These are phyloP conservation scores for Lycodopsis pacificus DNA, from an alignment of 2,797 vertebrate species.

Conservation along the genomic window DNA sequence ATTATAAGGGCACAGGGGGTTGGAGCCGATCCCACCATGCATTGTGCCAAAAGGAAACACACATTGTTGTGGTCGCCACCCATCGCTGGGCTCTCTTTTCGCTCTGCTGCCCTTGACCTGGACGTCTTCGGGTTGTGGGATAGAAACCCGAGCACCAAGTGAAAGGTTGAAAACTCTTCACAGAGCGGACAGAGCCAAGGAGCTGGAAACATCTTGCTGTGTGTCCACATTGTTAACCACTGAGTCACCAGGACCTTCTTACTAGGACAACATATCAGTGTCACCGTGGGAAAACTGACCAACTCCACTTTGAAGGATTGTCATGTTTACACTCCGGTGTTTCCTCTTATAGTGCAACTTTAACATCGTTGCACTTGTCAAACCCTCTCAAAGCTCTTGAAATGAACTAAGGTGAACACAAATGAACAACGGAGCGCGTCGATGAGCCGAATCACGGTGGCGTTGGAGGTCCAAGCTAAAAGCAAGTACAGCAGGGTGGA, in stretches of 20 bases:
- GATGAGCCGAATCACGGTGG: neutral
- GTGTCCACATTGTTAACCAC: slow-evolving; percentile 20
- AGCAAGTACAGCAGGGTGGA: neutral
- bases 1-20: slow-evolving; percentile 36
- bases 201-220: slow-evolving; percentile 36
- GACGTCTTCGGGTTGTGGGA: slow-evolving; percentile 26
- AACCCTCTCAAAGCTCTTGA: neutral
- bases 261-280: slow-evolving; percentile 33
- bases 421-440: neutral
- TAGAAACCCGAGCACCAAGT: slow-evolving; percentile 38
- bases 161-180: slow-evolving; percentile 15
- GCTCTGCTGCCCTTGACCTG: slow-evolving; percentile 20
- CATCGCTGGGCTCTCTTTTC: slow-evolving; percentile 22
- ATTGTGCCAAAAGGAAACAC: slow-evolving; percentile 47
- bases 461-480: neutral
- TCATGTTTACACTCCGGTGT: neutral
- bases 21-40: slow-evolving; percentile 43
- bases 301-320: neutral
- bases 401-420: neutral
- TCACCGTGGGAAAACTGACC: slow-evolving; percentile 7
- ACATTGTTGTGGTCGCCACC: neutral
- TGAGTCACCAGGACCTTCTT: neutral
- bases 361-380: neutral
- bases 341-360: neutral
- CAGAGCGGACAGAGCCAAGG: slow-evolving; percentile 1